Conservation (phyloP, 2,888 invertebrate genomes). For the Xestia c-nigrum region DNA sequence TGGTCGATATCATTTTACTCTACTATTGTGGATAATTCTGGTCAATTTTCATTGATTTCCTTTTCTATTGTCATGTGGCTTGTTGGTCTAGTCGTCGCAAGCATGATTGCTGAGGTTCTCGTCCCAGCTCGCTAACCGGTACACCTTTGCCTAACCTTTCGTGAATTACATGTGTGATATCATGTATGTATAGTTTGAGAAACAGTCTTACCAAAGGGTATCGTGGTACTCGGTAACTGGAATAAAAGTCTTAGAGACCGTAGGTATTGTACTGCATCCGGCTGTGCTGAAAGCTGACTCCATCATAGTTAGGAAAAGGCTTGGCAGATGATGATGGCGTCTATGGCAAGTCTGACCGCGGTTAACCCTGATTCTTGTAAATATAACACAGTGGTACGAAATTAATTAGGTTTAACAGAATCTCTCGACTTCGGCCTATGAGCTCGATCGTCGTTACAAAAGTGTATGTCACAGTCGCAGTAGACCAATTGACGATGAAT, state of each 20-base stretch:
- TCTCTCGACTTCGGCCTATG: neutral
- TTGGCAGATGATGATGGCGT: no score
- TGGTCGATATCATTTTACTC: slow-evolving; percentile 64
- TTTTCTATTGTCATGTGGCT: neutral
- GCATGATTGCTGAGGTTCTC: neutral
- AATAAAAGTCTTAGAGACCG: neutral
- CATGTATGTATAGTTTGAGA: neutral
- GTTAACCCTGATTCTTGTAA: neutral
- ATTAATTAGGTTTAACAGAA: neutral
- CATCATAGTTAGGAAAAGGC: no score
- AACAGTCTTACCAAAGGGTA: neutral
- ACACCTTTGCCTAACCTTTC: neutral
- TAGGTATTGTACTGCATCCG: no score
- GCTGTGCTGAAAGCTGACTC: no score
- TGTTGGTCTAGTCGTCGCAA: neutral
- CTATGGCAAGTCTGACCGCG: neutral
- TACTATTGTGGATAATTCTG: slow-evolving; percentile 8
- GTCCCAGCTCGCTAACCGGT: no score
- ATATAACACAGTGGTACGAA: neutral
- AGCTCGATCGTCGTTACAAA: neutral
- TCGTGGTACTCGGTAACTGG: neutral
- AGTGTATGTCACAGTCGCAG: neutral
- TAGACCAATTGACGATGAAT: neutral
- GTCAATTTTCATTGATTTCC: neutral
- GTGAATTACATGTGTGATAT: neutral